phyloP scores from a whole-genome alignment of 2,888 invertebrate species.

The Heliconius charithonia region DNA sequence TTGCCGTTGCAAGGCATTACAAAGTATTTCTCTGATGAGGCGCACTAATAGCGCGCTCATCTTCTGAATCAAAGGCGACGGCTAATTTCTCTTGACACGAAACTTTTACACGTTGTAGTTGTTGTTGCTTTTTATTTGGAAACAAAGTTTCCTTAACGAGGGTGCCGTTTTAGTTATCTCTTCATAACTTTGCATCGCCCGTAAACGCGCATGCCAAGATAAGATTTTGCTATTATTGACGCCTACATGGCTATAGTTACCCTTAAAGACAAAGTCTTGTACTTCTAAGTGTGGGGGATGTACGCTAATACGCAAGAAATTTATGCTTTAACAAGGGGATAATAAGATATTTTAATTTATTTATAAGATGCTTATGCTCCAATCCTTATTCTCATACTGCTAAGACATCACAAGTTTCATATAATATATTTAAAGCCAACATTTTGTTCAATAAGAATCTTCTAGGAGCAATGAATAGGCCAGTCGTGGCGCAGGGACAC shows the following conservation, averaged over 20 bases:
- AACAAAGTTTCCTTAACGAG: conserved; percentile 60
- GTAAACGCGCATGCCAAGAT: conserved; percentile 52
- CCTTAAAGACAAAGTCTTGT: conserved; percentile 31
- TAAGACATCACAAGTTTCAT: background rate
- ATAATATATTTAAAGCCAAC: background rate
- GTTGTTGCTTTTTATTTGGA: conserved; percentile 34
- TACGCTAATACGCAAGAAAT: conserved; percentile 10
- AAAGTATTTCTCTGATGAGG: background rate
- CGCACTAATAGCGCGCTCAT: background rate
- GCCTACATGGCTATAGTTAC: conserved; percentile 36
- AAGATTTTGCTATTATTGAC: conserved; percentile 55
- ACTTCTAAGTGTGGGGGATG: background rate
- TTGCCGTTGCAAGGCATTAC: background rate
- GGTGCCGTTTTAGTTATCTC: conserved; percentile 64
- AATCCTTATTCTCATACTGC: background rate
- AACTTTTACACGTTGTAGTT: conserved; percentile 29
- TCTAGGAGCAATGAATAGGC: background rate
- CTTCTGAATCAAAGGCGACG: background rate
- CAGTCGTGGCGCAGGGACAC: too few relatives aligned
- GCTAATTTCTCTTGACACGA: conserved; percentile 14
- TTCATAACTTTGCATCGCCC: conserved; percentile 50
- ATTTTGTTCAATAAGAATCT: background rate
- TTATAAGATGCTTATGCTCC: background rate
- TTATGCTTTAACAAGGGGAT: background rate
- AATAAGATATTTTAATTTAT: background rate